Conservation (phyloP, 2,797 vertebrate species). For the Lutjanus argentimaculatus region DNA sequence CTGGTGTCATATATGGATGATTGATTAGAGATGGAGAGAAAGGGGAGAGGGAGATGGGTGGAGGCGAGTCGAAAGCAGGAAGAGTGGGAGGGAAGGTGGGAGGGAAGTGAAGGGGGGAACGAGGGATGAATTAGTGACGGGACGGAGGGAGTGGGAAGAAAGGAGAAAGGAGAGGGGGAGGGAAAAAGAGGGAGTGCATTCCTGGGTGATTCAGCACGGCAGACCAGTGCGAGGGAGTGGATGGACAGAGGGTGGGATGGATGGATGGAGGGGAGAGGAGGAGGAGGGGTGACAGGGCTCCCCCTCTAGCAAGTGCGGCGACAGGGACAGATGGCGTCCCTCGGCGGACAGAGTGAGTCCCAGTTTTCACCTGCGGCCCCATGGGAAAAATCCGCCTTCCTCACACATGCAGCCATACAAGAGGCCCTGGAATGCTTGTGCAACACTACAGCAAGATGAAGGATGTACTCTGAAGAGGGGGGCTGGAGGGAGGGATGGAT, state of each 20-base stretch:
- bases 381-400: slow-evolving; percentile 87
- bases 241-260: slow-evolving; percentile 79
- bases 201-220: slow-evolving; percentile 85
- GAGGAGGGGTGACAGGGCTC: slow-evolving; percentile 78
- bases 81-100: slow-evolving; percentile 62
- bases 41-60: slow-evolving; percentile 59
- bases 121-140: slow-evolving; percentile 75
- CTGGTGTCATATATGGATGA: slow-evolving; percentile 81
- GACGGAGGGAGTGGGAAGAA: slow-evolving; percentile 61
- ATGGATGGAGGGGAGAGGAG: slow-evolving; percentile 67
- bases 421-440: slow-evolving; percentile 80
- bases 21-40: slow-evolving; percentile 78
- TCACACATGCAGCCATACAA: slow-evolving; percentile 83
- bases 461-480: slow-evolving; percentile 63
- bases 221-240: slow-evolving; percentile 79
- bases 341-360: slow-evolving; percentile 83
- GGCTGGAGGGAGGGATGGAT: slow-evolving; percentile 37
- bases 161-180: slow-evolving; percentile 28
- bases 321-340: slow-evolving; percentile 87
- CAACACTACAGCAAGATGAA: slow-evolving; percentile 78
- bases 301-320: slow-evolving; percentile 82
- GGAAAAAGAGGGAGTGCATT: slow-evolving; percentile 70
- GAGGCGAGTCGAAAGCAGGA: slow-evolving; percentile 59
- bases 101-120: slow-evolving; percentile 58
- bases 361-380: slow-evolving; percentile 90